Evolutionary conservation across 2,113 vertebrate genomes (phyloP).

Genomic region (Ancistrus triradiatus): DNA sequence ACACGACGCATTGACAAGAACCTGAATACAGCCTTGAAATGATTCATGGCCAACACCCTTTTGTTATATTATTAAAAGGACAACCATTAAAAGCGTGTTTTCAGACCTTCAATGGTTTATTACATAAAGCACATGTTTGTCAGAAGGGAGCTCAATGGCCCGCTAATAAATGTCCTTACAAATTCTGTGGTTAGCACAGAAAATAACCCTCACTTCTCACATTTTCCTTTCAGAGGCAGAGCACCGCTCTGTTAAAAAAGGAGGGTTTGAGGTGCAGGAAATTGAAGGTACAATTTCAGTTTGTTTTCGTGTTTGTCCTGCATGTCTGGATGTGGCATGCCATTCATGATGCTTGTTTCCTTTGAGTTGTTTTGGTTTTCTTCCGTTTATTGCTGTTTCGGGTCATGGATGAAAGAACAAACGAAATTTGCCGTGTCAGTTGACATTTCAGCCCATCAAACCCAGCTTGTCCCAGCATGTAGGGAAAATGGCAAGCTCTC

Average conservation of each 20-base stretch:
- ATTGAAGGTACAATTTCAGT: slow-evolving; percentile 74
- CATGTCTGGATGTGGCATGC: not conserved
- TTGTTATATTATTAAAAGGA: slow-evolving; percentile 5
- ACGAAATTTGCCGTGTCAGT: slow-evolving; percentile 1
- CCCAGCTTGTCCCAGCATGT: not conserved
- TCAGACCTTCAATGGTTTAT: slow-evolving; percentile 4
- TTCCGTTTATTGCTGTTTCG: not conserved
- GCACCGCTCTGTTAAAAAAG: slow-evolving; percentile 96
- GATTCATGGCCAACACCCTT: slow-evolving; percentile 3
- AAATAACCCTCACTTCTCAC: slow-evolving; percentile 31
- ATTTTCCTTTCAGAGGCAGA: slow-evolving; percentile 76
- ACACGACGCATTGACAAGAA: slow-evolving; percentile 13
- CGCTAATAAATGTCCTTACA: slow-evolving; percentile 17
- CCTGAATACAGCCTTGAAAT: slow-evolving; percentile 23
- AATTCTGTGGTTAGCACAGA: not conserved
- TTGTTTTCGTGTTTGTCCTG: not conserved
- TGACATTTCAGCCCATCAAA: slow-evolving; percentile 8
- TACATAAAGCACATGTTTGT: not conserved
- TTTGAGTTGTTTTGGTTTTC: slow-evolving; percentile 2
- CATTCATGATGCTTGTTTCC: not conserved
- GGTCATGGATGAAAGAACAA: slow-evolving; percentile 11
- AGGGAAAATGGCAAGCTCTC: not conserved
- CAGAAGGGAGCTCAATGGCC: slow-evolving; percentile 12
- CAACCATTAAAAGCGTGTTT: not conserved
- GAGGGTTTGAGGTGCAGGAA: slow-evolving; percentile 88